phyloP scores from a whole-genome alignment of 2,888 invertebrate genomes.

The Tinea semifulvella region DNA sequence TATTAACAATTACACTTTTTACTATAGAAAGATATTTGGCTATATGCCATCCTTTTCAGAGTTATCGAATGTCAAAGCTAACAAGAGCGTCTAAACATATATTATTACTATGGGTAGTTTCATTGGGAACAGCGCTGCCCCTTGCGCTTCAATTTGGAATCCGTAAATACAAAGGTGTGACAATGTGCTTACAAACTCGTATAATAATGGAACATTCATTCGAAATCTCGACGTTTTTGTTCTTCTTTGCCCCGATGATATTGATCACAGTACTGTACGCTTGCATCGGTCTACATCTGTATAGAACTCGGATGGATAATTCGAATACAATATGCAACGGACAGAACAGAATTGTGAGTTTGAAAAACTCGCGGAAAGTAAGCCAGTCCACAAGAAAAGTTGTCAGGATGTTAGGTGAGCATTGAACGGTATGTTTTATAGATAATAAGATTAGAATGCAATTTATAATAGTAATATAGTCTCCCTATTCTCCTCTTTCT shows the following conservation, averaged over 20 bases:
- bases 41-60: constrained; percentile 70
- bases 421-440: constrained; percentile 5
- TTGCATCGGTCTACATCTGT: constrained; percentile 61
- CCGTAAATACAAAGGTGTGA: constrained; percentile 39
- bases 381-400: constrained; percentile 72
- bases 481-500: no score
- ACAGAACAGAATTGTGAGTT: constrained; percentile 28
- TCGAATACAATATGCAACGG: constrained; percentile 40
- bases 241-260: constrained; percentile 81
- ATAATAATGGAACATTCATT: constrained; percentile 70
- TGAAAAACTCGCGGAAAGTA: constrained; percentile 31
- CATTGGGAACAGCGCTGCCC: constrained; percentile 77
- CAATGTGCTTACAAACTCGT: constrained; percentile 57
- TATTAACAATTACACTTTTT: constrained; percentile 83
- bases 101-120: constrained; percentile 80
- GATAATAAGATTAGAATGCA: no score
- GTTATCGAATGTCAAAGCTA: constrained; percentile 87
- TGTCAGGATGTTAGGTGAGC: constrained; percentile 80
- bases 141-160: constrained; percentile 67
- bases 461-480: no score
- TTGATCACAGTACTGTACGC: constrained; percentile 78
- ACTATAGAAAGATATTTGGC: constrained; percentile 78
- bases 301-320: constrained; percentile 40
- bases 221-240: constrained; percentile 74
- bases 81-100: constrained; percentile 86